Evolutionary conservation across 1,140 invertebrate species (phyloP), one percentile per base, ranked within the genome.

Genomic region (Drosophila nebulosa): DNA sequence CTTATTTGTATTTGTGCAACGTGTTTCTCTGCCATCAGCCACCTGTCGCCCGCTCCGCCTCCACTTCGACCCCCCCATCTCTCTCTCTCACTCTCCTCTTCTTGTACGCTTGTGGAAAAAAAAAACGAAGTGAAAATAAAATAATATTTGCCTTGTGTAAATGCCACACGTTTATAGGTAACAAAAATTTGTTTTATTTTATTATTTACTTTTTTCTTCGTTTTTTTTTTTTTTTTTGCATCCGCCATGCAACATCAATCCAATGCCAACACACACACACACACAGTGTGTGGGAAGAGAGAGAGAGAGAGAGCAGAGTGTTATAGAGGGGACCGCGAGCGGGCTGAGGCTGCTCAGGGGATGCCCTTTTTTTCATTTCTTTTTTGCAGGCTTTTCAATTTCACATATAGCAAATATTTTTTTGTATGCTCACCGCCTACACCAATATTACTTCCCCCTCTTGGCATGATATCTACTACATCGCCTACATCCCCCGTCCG

Each of bases 321-420:
- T n/a, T n/a, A n/a, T n/a, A n/a, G n/a, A n/a, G n/a, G n/a, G n/a
- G n/a, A n/a, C n/a, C n/a, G n/a, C n/a, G n/a, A n/a, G n/a, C n/a
- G 39, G 18, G 14, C 7, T 42, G 39, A 73, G 62, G 62, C 62
- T 76, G 81, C 64, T 76, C 77, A 84, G 72, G 64, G 60, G 69
- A 69, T 85, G 81, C 67, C 74, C 74, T 85, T 85, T 84, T 84
- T 46, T 46, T 46, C 3, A 3, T 46, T 46, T 46, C 18, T 42
- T 42, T 84, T 79, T 65, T 35, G 24, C 81, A 78, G 81, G 78
- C 81, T 86, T 86, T 85, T 85, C 81, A 85, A 85, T 85, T 85
- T 81, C 78, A 75, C 70, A 86, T 80, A 88, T 78, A 86, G 70
- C 74, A 85, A 85, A 85, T 88, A 85, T 85, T 85, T 85, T 85